These are phyloP conservation scores for Brachyopa scutellaris DNA, from an alignment of 2,888 invertebrate species.

Conservation along the genomic window DNA sequence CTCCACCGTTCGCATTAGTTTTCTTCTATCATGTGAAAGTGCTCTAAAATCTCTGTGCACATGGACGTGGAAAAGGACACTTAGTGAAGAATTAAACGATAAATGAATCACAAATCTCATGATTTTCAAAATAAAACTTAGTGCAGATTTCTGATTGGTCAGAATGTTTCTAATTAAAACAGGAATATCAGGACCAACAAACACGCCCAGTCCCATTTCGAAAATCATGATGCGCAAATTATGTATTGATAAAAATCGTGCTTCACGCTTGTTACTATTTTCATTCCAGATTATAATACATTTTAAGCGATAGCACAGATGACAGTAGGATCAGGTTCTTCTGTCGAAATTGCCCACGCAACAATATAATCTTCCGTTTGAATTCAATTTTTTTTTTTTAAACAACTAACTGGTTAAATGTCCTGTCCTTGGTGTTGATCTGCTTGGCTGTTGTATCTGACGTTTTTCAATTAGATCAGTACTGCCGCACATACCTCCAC, in stretches of 20 bases:
- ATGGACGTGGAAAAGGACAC: background rate
- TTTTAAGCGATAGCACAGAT: background rate
- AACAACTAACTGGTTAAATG: slow-evolving; percentile 74
- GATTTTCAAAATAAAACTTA: slow-evolving; percentile 14
- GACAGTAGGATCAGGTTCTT: slow-evolving; percentile 9
- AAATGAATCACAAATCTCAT: slow-evolving; percentile 25
- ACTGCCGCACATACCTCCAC: slow-evolving; percentile 84
- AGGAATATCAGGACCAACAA: slow-evolving; percentile 2
- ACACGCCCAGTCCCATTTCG: slow-evolving; percentile 10
- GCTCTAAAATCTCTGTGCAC: slow-evolving; percentile 21
- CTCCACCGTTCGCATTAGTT: slow-evolving; percentile 16
- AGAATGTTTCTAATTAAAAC: slow-evolving; percentile 9
- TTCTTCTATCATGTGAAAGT: slow-evolving; percentile 12
- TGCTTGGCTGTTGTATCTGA: slow-evolving; percentile 78
- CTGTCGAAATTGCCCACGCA: slow-evolving; percentile 6
- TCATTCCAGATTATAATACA: background rate
- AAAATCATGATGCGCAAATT: slow-evolving; percentile 36
- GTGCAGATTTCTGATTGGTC: background rate
- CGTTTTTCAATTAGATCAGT: slow-evolving; percentile 79
- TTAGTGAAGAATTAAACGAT: slow-evolving; percentile 29
- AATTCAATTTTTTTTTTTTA: slow-evolving; percentile 9
- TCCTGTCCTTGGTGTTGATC: slow-evolving; percentile 71
- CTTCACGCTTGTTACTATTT: slow-evolving; percentile 48
- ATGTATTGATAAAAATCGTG: slow-evolving; percentile 59
- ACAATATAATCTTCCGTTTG: background rate